Base-by-base conservation (phyloP, 2,888 invertebrate genomes). In the Aspidiotus destructor region DNA sequence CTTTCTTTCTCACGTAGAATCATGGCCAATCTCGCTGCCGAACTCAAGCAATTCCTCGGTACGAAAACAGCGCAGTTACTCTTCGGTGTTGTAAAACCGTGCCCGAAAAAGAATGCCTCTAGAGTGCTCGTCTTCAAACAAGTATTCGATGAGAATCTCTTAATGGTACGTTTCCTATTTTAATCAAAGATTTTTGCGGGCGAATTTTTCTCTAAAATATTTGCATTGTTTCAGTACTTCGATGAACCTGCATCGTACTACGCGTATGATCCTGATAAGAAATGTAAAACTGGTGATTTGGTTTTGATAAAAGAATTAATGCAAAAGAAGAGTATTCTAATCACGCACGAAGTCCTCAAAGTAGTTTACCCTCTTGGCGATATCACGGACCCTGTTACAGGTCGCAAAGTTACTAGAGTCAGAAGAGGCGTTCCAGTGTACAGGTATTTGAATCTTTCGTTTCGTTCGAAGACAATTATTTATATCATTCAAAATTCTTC, bases 281-380 rank as follows among this genome's bases (percentile, higher is more conserved):
- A 81, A 60, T 90, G 89, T 75, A 90, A 90, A 79, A 83, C 86
- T 10, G 92, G 92, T 1, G 93, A 93, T 75, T 81, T 89, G 60
- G 91, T 91, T 7, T 79, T 93, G 13, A 86, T 92, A 72, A 83
- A 89, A 76, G 83, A 84, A 72, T 77, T 92, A 62, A 85, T 87
- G 2, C 78, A 85, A 70, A 88, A 86, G 76, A 74, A 89, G 71
- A 88, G 90, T 0, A 84, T 85, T 70, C 77, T 89, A 2, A 86
- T 93, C 10, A 87, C 88, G 8, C 92, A 92, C 75, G 82, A 85
- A 79, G 85, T 93, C 0, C 81, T 87, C 74, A 84, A 91, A 76
- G 83, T 92, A 7, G 82, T 93, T 15, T 89, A 88, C 77, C 87
- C 87, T 2, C 79, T 87, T 73, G 93, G 93, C 73, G 90, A 93